A percentile compares a stretch with the other conserved stretches of the same genome.
Conservation (phyloP, 2,113 vertebrate genomes). For the Benitochromis conjunctus region DNA sequence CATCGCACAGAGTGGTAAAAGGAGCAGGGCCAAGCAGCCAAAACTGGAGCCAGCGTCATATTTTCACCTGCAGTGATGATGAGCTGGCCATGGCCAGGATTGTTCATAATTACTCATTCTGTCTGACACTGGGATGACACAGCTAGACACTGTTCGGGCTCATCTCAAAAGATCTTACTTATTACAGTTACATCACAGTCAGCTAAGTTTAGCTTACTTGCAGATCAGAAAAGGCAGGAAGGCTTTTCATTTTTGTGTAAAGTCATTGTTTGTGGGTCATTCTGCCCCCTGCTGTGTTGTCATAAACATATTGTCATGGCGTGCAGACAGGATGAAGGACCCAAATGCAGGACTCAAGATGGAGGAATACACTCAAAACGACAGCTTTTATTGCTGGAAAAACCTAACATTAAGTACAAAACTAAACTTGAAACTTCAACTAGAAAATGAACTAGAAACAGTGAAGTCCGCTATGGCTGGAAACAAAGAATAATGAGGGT, state of each 20-base stretch:
- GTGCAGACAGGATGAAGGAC: too few relatives aligned
- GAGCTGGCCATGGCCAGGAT: background rate
- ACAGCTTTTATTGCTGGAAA: too few relatives aligned
- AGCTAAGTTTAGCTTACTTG: background rate
- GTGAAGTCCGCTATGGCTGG: too few relatives aligned
- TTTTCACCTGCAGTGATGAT: conserved; percentile 44
- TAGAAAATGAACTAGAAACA: too few relatives aligned
- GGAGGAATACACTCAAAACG: too few relatives aligned
- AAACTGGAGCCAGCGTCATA: background rate
- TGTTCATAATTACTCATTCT: conserved; percentile 11
- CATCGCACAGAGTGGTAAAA: background rate
- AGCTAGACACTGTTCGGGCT: background rate
- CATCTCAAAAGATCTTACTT: background rate
- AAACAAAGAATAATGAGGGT: too few relatives aligned
- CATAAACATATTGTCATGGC: background rate
- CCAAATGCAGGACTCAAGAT: too few relatives aligned
- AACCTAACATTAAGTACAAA: too few relatives aligned
- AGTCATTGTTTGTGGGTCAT: background rate
- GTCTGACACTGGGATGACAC: conserved; percentile 15
- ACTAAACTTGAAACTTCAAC: too few relatives aligned
- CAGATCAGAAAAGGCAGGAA: background rate
- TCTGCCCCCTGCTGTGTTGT: background rate
- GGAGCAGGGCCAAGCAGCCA: background rate
- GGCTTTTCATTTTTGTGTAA: background rate
- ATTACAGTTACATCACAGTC: background rate